A percentile compares a stretch with the other conserved stretches of the same genome.
Evolutionary conservation across 2,888 invertebrate species (phyloP).

Genomic region (Drosophila macrothrix): DNA sequence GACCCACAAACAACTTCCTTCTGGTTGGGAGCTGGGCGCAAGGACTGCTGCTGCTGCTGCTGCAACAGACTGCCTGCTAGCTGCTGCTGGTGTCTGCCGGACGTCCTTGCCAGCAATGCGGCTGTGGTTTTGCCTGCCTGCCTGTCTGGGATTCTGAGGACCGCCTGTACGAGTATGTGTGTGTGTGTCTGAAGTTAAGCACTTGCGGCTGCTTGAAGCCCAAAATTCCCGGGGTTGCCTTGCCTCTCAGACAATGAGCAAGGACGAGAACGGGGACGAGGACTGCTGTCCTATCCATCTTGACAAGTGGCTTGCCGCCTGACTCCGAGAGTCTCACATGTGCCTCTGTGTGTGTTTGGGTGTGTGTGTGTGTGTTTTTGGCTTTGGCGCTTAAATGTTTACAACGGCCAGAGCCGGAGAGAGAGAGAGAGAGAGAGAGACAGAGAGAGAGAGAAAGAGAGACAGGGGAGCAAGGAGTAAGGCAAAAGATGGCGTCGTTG

Average conservation of each 20-base stretch:
- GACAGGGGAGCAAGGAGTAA: constrained; percentile 1
- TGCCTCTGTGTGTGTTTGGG: constrained; percentile 4
- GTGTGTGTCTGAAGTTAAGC: constrained; percentile 72
- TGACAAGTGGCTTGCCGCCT: constrained; percentile 75
- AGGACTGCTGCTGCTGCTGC: constrained; percentile 27
- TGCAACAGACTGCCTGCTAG: constrained; percentile 40
- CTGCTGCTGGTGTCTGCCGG: constrained; percentile 16
- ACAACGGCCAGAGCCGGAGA: constrained; percentile 24
- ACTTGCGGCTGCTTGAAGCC: constrained; percentile 81
- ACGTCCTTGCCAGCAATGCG: constrained; percentile 79
- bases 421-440: constrained; percentile 12
- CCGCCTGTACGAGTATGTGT: constrained; percentile 18
- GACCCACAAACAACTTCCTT: constrained; percentile 80
- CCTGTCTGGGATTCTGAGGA: constrained; percentile 61
- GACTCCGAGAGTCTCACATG: constrained; percentile 13
- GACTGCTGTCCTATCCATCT: constrained; percentile 71
- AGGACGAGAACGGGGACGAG: constrained; percentile 14
- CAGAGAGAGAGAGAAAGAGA: background rate
- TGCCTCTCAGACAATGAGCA: constrained; percentile 58
- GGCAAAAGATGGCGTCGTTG: constrained; percentile 63
- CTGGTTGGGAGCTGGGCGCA: constrained; percentile 19
- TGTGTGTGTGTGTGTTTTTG: constrained; percentile 30
- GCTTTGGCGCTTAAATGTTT: constrained; percentile 48
- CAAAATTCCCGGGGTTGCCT: constrained; percentile 68
- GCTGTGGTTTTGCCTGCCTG: constrained; percentile 69